A percentile compares a stretch with the other conserved stretches of the same genome.
These are phyloP conservation scores for Eublepharis macularius DNA, from an alignment of 2,113 vertebrate species.

Conservation along the genomic window DNA sequence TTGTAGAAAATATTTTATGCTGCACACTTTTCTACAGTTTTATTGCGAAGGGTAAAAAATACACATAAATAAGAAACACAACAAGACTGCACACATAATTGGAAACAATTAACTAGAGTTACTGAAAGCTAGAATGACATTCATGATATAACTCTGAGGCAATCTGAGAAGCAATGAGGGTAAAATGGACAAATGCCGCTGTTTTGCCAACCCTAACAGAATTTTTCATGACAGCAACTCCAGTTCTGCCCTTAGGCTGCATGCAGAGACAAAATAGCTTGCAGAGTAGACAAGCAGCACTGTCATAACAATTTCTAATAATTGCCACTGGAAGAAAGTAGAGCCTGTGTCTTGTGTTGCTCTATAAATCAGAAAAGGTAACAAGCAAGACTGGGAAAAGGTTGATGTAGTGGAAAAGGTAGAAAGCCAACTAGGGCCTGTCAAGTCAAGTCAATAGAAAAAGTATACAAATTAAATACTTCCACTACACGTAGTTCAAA, in stretches of 20 bases:
- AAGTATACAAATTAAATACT: neutral
- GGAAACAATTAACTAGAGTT: slow-evolving; percentile 15
- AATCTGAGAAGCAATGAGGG: slow-evolving; percentile 32
- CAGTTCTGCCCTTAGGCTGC: slow-evolving; percentile 25
- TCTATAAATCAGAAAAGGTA: neutral
- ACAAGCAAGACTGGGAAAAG: neutral
- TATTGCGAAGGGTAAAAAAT: slow-evolving; percentile 12
- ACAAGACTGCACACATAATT: neutral
- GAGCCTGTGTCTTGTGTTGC: slow-evolving; percentile 14
- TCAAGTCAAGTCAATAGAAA: neutral
- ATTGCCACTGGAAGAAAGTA: slow-evolving; percentile 22
- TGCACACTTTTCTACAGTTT: neutral
- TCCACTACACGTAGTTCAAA: neutral
- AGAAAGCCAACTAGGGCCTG: neutral
- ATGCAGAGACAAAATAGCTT: slow-evolving; percentile 38
- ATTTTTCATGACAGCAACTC: slow-evolving; percentile 57
- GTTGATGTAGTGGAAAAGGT: neutral
- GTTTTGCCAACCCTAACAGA: slow-evolving; percentile 46
- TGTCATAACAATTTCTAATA: slow-evolving; percentile 9
- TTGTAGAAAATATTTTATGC: neutral
- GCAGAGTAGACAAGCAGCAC: slow-evolving; percentile 35
- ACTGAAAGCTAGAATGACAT: slow-evolving; percentile 37
- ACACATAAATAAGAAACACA: neutral
- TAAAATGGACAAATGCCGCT: slow-evolving; percentile 63
- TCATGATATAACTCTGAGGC: slow-evolving; percentile 16